Evolutionary conservation across 2,113 vertebrate genomes (phyloP), one percentile per base, ranked within the genome.

Genomic region (Mohoua ochrocephala): DNA sequence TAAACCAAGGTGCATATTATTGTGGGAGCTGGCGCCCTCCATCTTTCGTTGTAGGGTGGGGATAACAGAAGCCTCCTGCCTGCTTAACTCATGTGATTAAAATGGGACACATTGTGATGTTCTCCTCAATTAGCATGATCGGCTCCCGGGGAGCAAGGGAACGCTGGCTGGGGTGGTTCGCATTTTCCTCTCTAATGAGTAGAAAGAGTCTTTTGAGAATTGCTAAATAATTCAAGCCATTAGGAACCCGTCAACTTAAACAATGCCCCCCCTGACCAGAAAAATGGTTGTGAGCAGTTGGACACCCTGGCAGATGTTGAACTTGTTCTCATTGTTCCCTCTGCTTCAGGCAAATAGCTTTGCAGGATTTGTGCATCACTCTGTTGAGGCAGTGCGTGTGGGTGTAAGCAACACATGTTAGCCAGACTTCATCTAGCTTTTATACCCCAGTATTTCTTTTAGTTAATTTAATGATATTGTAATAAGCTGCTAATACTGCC

Each of bases 181-280:
- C 37, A 30, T 96, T 96, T 95, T 94, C 81, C 64, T 64, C 50
- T 86, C 54, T 94, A 93, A 94, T 77, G 92, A 91, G 73, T 88
- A 95, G 92, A 95, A 96, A 94, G 83, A 97, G 88, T 82, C 95
- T 91, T 95, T 80, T 88, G 92, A 97, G 96, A 96, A 91, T 95
- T 96, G 87, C 86, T 97, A 81, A 95, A 94, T 97, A 97, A 97
- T 95, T 97, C 95, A 96, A 83, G 63, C 94, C 90, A 96, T 97
- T 98, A 96, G 95, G 93, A 95, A 97, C 76, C 91, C 97, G 95
- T 96, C 97, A 97, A 49, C 79, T 97, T 93, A 95, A 92, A 97
- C 94, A 98, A 95, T 97, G 68, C 68, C 80, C 81, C 67, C 76
- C 89, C 92, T 89, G 93, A 91, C 78, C 70, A 95, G 93, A 92